Evolutionary conservation across 92 coral and sea anemone species (phyloP), one percentile per base, ranked within the genome.

Genomic region (Palythoa grandis): DNA sequence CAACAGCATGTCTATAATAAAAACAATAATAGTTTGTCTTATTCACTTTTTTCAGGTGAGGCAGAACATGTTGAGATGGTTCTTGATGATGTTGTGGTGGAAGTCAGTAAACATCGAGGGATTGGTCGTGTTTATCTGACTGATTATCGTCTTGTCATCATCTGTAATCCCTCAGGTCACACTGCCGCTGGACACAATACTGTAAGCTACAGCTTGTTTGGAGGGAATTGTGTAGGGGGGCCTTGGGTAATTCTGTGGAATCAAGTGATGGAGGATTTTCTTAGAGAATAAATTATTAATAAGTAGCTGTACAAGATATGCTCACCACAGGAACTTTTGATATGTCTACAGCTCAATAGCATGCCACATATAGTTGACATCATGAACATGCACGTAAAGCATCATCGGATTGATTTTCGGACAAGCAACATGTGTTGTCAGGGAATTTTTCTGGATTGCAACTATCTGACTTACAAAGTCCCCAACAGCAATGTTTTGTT

Each of bases 31-130:
- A 3, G 9, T 63, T 63, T 8, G 10, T 5, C 9, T 63, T 19
- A 19, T 63, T 19, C 25, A 19, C 8, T 6, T 63, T 78, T 3
- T 76, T n/a, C 87, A 96, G 99, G 99, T 15, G 94, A 96, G 86
- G 96, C 97, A 14, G 99, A 96, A 85, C 93, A 92, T 77, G 99
- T 96, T 9, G 99, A 96, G 85, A 96, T 96, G 98, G 94, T 96
- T 25, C 77, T 96, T 14, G 98, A 96, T 77, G 98, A 96, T 78
- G 99, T 96, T 60, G 97, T 96, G 15, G 90, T 96, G 48, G 99
- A 96, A 95, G 92, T 95, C 53, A 95, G 98, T 77, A 96, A 95
- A 78, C 99, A 96, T 85, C 83, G 99, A 67, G 99, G 96, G 15
- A 92, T 96, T 35, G 99, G 98, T 40, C 89, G 98, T 70, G 92